A percentile compares a stretch with the other conserved stretches of the same genome.
phyloP scores from a whole-genome alignment of 2,888 invertebrate species.

The Eupithecia centaureata region DNA sequence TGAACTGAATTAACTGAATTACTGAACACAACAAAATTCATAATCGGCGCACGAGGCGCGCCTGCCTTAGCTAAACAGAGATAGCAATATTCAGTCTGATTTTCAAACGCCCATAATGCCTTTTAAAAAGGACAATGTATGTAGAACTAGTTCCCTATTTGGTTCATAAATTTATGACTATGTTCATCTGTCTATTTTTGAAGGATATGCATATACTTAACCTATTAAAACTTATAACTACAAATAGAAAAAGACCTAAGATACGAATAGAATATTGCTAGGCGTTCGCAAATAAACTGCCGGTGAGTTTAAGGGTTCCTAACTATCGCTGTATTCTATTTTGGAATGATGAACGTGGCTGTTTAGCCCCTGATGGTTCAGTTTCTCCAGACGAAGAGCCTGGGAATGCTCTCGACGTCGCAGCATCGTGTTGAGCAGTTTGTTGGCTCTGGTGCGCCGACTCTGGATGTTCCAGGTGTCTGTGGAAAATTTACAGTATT shows the following conservation, averaged over 20 bases:
- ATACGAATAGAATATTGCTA: not conserved
- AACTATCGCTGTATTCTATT: conserved; percentile 8
- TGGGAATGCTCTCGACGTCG: conserved; percentile 62
- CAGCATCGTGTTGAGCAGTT: conserved; percentile 47
- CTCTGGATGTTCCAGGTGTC: conserved; percentile 6
- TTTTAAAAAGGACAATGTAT: too few relatives aligned
- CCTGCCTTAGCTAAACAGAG: too few relatives aligned
- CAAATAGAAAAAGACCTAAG: not conserved
- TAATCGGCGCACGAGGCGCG: too few relatives aligned
- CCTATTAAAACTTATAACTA: not conserved
- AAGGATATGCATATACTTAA: not conserved
- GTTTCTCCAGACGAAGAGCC: conserved; percentile 60
- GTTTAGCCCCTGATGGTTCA: conserved; percentile 63
- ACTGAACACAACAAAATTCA: too few relatives aligned
- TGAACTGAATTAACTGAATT: too few relatives aligned
- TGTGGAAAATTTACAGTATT: not conserved
- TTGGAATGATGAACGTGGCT: conserved; percentile 63
- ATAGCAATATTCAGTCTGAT: too few relatives aligned
- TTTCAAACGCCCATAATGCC: too few relatives aligned
- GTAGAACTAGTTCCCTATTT: too few relatives aligned
- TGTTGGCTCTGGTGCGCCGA: conserved; percentile 51
- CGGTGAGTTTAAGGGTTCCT: not conserved
- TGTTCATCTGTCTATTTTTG: not conserved
- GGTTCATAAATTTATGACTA: too few relatives aligned
- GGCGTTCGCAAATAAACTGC: not conserved